phyloP scores from a whole-genome alignment of 2,113 vertebrate species.

The Toxostoma redivivum region DNA sequence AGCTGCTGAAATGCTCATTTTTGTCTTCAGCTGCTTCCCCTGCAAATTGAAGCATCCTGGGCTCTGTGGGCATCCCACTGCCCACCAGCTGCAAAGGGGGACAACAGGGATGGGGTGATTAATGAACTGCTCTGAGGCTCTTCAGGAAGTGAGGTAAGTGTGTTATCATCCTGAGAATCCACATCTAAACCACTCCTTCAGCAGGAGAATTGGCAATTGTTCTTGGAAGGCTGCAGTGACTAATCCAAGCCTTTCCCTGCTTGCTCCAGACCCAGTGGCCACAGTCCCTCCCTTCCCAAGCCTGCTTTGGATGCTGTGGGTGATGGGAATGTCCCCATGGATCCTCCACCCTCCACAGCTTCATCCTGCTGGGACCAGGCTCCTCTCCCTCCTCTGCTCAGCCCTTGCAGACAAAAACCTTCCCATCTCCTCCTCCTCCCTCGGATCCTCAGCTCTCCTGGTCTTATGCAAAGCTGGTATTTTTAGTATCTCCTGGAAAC shows the following conservation, averaged over 20 bases:
- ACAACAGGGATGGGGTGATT: neutral
- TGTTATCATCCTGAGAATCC: neutral
- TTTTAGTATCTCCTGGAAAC: constrained; percentile 52
- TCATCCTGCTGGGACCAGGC: fast-evolving
- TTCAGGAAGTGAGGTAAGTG: constrained; percentile 23
- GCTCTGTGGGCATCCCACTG: neutral
- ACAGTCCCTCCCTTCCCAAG: neutral
- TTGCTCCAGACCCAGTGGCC: neutral
- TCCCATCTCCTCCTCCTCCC: constrained; percentile 22
- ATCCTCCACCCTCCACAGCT: neutral
- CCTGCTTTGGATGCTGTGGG: neutral
- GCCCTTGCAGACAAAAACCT: neutral
- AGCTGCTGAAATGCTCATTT: neutral
- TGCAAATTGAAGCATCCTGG: neutral
- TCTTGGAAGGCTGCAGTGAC: neutral
- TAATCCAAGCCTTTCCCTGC: neutral
- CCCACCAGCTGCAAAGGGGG: neutral
- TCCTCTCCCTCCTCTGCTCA: neutral
- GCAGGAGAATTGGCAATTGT: neutral
- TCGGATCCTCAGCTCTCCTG: neutral
- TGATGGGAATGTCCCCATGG: neutral
- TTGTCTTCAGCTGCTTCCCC: neutral
- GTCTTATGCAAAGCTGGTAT: constrained; percentile 26
- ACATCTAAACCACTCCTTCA: neutral
- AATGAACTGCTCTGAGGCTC: neutral